Conservation (phyloP, 64 coral and sea anemone species). For the Stichodactyla mertensii region DNA sequence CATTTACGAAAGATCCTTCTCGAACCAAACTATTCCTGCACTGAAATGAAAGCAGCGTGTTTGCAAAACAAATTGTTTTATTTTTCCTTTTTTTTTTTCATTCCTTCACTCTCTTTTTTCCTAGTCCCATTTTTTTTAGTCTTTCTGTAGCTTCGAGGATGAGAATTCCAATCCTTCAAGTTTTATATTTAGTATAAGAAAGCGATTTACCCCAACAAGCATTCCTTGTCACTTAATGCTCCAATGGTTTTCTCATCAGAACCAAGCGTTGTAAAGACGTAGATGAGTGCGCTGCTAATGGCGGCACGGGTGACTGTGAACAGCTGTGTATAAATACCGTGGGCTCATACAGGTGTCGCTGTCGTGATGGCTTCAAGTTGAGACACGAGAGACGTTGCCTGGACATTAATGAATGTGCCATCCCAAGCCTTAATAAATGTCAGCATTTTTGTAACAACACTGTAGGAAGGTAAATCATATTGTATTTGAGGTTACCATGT, state of each 20-base stretch:
- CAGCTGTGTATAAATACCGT: conserved; percentile 62
- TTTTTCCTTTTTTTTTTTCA: no score
- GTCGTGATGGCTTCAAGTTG: conserved; percentile 50
- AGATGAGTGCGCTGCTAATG: conserved; percentile 56
- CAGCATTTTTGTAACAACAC: conserved; percentile 80
- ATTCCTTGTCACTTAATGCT: neutral
- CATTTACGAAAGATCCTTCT: no score
- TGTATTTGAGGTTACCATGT: no score
- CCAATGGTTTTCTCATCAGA: neutral
- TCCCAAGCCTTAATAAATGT: conserved; percentile 24
- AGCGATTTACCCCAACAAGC: no score
- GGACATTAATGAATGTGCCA: conserved; percentile 66
- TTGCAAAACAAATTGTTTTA: no score
- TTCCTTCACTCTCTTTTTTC: no score
- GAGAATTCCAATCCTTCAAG: no score
- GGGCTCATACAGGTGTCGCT: conserved; percentile 64
- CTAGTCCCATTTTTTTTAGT: no score
- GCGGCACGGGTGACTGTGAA: conserved; percentile 59
- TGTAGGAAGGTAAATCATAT: conserved; percentile 46
- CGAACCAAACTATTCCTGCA: no score
- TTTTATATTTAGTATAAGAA: no score
- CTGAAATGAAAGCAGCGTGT: no score
- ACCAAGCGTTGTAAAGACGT: conserved; percentile 54
- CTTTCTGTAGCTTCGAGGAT: no score
- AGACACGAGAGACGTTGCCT: conserved; percentile 26